phyloP scores from a whole-genome alignment of 1,140 invertebrate genomes.

The Plutomurus gul region DNA sequence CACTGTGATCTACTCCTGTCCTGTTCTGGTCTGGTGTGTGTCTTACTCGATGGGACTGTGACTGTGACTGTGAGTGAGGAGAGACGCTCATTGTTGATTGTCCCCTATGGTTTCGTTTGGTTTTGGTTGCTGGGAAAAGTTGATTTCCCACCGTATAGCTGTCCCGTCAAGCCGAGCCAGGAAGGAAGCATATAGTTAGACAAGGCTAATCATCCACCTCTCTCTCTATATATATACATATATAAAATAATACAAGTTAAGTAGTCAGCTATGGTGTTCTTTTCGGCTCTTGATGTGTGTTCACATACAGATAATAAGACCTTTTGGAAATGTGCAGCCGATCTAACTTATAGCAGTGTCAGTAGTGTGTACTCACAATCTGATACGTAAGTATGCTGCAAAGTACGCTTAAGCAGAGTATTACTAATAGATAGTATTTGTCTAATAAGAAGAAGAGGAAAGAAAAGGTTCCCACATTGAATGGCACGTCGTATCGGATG shows the following conservation, averaged over 20 bases:
- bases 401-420: neutral
- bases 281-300: too few species aligned
- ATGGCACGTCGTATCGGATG: neutral
- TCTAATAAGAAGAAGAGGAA: neutral
- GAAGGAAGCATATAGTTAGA: constrained; percentile 35
- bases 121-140: constrained; percentile 41
- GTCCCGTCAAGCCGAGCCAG: neutral
- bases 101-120: constrained; percentile 3
- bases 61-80: neutral
- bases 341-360: too few species aligned
- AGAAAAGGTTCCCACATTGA: constrained; percentile 9
- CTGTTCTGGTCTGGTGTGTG: neutral
- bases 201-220: neutral
- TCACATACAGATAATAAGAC: too few species aligned
- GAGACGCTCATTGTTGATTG: constrained; percentile 19
- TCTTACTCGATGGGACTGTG: neutral
- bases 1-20: neutral
- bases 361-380: too few species aligned
- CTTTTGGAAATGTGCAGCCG: too few species aligned
- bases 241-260: too few species aligned
- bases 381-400: neutral
- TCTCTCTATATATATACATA: too few species aligned
- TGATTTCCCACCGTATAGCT: constrained; percentile 42
- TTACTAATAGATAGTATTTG: neutral
- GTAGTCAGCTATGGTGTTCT: constrained; percentile 8